phyloP scores from a whole-genome alignment of 2,797 vertebrate species.

The Otolemur crassicaudatus region DNA sequence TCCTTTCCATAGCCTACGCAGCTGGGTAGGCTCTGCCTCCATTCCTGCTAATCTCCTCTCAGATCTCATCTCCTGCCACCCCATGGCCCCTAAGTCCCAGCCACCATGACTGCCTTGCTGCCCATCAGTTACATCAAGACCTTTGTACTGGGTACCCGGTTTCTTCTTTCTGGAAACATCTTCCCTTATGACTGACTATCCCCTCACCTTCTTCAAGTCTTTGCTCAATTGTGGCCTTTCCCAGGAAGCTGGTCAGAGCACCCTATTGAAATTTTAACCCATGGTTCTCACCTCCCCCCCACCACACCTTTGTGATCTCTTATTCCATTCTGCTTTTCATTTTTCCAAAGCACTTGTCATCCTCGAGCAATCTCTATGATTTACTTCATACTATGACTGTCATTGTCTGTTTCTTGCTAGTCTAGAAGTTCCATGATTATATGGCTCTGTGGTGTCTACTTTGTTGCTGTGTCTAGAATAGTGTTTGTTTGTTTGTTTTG shows the following conservation, averaged over 20 bases:
- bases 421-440: not conserved
- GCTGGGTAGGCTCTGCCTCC: no score
- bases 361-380: not conserved
- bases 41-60: not conserved
- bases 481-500: not conserved
- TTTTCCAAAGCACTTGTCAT: not conserved
- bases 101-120: not conserved
- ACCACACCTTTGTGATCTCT: not conserved
- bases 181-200: not conserved
- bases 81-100: not conserved
- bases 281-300: not conserved
- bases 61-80: not conserved
- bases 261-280: not conserved
- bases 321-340: not conserved
- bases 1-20: not conserved
- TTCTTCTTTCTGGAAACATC: not conserved
- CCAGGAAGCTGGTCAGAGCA: not conserved
- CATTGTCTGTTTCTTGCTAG: not conserved
- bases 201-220: not conserved
- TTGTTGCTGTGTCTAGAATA: not conserved
- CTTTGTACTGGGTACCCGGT: not conserved
- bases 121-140: not conserved
- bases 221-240: not conserved
- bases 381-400: not conserved
- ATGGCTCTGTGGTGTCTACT: not conserved